These are phyloP conservation scores for Chrysomela aeneicollis DNA, from an alignment of 2,888 invertebrate species.

Conservation along the genomic window DNA sequence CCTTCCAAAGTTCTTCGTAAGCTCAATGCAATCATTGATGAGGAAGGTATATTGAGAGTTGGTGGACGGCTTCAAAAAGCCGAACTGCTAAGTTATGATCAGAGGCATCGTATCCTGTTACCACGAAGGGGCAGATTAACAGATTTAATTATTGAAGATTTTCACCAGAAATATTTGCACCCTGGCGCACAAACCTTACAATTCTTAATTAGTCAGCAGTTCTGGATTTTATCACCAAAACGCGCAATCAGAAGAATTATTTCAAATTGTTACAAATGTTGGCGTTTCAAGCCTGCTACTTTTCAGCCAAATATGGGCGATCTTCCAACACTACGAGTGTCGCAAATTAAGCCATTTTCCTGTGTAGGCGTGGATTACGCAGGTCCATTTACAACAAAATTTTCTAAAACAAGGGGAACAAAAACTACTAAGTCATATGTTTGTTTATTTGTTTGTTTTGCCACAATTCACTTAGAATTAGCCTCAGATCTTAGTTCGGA, in stretches of 20 bases:
- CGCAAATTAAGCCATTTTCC: no score
- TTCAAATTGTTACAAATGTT: constrained; percentile 18
- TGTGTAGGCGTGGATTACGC: not conserved
- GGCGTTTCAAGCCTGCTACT: constrained; percentile 10
- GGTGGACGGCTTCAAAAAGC: constrained; percentile 29
- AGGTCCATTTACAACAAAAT: not conserved
- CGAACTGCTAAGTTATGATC: constrained; percentile 20
- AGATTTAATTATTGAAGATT: constrained; percentile 10
- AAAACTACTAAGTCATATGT: not conserved
- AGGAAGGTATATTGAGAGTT: constrained; percentile 26
- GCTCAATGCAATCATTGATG: constrained; percentile 30
- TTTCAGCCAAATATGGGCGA: constrained; percentile 19
- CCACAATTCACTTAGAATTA: not conserved
- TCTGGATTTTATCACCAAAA: constrained; percentile 16
- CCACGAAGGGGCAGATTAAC: constrained; percentile 16
- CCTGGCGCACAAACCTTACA: constrained; percentile 14
- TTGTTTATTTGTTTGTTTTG: not conserved
- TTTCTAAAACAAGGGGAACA: not conserved
- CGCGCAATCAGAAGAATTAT: constrained; percentile 13
- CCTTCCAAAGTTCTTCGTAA: constrained; percentile 17
- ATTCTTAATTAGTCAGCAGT: constrained; percentile 11
- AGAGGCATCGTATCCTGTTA: constrained; percentile 19
- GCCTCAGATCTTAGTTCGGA: not conserved
- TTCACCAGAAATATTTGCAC: constrained; percentile 13
- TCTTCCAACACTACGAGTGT: constrained; percentile 13